Evolutionary conservation across 2,888 invertebrate species (phyloP).

Genomic region (Dynastes tityus): DNA sequence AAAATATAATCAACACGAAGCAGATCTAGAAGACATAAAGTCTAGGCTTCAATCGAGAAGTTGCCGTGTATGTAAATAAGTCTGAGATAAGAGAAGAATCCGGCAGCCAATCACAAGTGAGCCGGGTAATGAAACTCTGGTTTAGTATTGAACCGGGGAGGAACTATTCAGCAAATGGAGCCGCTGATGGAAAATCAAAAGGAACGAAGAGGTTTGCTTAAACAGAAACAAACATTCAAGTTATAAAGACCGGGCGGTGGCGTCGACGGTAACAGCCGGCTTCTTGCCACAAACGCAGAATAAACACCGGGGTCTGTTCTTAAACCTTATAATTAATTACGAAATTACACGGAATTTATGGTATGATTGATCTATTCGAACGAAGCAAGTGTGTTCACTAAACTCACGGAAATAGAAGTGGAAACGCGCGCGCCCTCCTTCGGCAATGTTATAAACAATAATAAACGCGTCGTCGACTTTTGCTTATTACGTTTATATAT

Average conservation of each 20-base stretch:
- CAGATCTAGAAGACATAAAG: conserved; percentile 56
- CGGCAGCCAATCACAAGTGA: conserved; percentile 67
- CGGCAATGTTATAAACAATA: conserved; percentile 48
- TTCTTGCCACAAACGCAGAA: conserved; percentile 65
- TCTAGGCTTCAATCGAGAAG: conserved; percentile 58
- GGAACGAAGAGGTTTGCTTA: conserved; percentile 69
- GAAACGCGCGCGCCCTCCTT: conserved; percentile 25
- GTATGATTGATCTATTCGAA: conserved; percentile 63
- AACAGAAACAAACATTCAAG: conserved; percentile 70
- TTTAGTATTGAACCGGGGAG: conserved; percentile 65
- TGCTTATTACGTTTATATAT: conserved; percentile 39
- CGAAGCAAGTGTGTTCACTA: conserved; percentile 40
- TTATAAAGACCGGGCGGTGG: conserved; percentile 65
- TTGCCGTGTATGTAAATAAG: conserved; percentile 54
- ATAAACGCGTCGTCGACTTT: conserved; percentile 43
- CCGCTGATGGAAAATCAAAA: conserved; percentile 70
- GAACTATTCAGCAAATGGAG: conserved; percentile 69
- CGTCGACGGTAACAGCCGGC: conserved; percentile 54
- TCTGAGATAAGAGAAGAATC: conserved; percentile 65
- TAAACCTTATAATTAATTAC: conserved; percentile 68
- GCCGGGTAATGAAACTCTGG: conserved; percentile 68
- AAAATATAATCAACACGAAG: conserved; percentile 58
- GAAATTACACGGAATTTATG: conserved; percentile 65
- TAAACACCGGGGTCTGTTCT: conserved; percentile 63
- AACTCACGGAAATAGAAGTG: conserved; percentile 35